phyloP scores from a whole-genome alignment of 2,888 invertebrate genomes.

The Branchipolynoe longqiensis region DNA sequence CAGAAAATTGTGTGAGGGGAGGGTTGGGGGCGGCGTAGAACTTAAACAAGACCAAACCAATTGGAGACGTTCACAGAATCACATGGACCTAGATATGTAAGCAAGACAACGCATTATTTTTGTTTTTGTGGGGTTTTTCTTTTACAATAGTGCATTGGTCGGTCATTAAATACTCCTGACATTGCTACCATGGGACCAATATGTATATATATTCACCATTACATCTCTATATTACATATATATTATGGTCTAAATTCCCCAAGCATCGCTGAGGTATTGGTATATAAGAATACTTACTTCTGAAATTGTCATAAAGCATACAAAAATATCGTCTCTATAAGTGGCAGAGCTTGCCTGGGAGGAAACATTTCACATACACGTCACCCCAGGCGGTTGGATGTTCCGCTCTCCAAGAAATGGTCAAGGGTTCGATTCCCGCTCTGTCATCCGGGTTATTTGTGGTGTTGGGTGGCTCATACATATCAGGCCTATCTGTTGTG shows the following conservation, averaged over 20 bases:
- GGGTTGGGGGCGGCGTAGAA: not conserved
- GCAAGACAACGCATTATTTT: not conserved
- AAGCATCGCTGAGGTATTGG: conserved; percentile 26
- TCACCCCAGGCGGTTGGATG: too few relatives aligned
- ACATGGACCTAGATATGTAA: not conserved
- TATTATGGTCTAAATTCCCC: not conserved
- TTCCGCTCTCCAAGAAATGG: too few relatives aligned
- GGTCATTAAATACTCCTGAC: too few relatives aligned
- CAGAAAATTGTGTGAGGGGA: not conserved
- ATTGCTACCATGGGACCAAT: too few relatives aligned
- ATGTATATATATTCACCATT: too few relatives aligned
- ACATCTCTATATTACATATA: too few relatives aligned
- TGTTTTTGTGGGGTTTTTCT: too few relatives aligned
- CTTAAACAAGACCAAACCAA: not conserved
- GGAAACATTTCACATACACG: not conserved
- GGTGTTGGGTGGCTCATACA: too few relatives aligned
- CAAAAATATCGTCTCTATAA: conserved; percentile 37
- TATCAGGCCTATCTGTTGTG: too few relatives aligned
- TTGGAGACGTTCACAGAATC: not conserved
- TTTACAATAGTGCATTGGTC: too few relatives aligned
- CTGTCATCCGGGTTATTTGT: too few relatives aligned
- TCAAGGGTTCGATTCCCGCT: too few relatives aligned
- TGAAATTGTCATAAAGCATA: conserved; percentile 41
- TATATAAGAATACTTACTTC: conserved; percentile 52
- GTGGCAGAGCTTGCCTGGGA: not conserved